Percentiles rank a stretch among this genome's conserved stretches.
phyloP scores from a whole-genome alignment of 2,113 vertebrate genomes.

The Setophaga coronata region DNA sequence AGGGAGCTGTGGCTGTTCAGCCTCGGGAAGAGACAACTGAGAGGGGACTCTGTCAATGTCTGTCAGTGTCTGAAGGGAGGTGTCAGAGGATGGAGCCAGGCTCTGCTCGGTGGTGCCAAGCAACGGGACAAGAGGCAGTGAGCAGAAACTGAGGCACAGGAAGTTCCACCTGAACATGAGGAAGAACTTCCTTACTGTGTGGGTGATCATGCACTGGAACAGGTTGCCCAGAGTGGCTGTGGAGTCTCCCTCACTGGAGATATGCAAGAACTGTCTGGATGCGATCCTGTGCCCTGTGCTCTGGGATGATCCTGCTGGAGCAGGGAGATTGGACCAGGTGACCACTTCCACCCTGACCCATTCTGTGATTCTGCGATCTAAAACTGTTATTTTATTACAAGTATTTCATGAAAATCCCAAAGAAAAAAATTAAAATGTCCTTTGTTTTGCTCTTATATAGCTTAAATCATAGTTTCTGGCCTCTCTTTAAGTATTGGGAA shows the following conservation, averaged over 20 bases:
- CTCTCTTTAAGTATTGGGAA: not conserved
- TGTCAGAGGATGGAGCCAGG: not conserved
- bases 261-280: not conserved
- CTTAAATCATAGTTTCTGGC: not conserved
- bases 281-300: not conserved
- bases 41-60: not conserved
- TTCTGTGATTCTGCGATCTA: not conserved
- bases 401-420: not conserved
- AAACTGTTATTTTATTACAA: not conserved
- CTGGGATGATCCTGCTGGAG: not conserved
- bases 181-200: not conserved
- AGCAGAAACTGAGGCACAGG: not conserved
- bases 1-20: not conserved
- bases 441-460: not conserved
- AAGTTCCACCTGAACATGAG: not conserved
- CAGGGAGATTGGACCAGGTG: not conserved
- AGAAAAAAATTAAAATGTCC: not conserved
- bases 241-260: not conserved
- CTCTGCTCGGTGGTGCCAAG: not conserved
- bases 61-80: not conserved
- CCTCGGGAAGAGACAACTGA: not conserved
- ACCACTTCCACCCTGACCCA: not conserved
- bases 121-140: not conserved
- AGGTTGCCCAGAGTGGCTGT: rapidly evolving
- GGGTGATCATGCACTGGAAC: not conserved